phyloP scores from a whole-genome alignment of 2,797 vertebrate genomes.

The Podargus strigoides region DNA sequence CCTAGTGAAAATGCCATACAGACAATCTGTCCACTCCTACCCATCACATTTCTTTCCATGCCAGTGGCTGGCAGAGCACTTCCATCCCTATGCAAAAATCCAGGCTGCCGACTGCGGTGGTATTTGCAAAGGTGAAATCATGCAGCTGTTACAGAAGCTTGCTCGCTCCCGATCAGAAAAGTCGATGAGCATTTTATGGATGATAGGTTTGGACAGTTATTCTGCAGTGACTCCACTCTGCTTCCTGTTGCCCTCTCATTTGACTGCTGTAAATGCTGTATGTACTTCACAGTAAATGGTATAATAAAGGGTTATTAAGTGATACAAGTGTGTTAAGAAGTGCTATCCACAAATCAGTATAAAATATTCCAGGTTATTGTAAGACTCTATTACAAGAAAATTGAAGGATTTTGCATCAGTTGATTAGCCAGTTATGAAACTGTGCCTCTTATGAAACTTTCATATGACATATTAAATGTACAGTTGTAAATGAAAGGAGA shows the following conservation, averaged over 20 bases:
- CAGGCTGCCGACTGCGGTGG: background rate
- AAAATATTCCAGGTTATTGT: conserved; percentile 19
- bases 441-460: background rate
- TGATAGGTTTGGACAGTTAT: background rate
- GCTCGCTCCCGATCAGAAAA: background rate
- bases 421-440: conserved; percentile 43
- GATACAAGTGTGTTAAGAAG: background rate
- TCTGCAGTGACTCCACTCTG: background rate
- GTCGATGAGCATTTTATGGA: background rate
- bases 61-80: background rate
- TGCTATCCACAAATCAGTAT: background rate
- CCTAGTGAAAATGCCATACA: background rate
- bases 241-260: background rate
- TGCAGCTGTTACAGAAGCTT: background rate
- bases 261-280: background rate
- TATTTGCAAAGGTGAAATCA: conserved; percentile 37
- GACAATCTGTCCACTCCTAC: conserved; percentile 2
- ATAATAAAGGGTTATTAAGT: background rate
- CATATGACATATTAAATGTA: background rate
- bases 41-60: conserved; percentile 9
- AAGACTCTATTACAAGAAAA: background rate
- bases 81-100: background rate
- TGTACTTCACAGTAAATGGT: background rate
- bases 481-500: background rate
- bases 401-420: background rate